These are phyloP conservation scores for Mola mola DNA, from an alignment of 2,113 vertebrate genomes.

Conservation along the genomic window DNA sequence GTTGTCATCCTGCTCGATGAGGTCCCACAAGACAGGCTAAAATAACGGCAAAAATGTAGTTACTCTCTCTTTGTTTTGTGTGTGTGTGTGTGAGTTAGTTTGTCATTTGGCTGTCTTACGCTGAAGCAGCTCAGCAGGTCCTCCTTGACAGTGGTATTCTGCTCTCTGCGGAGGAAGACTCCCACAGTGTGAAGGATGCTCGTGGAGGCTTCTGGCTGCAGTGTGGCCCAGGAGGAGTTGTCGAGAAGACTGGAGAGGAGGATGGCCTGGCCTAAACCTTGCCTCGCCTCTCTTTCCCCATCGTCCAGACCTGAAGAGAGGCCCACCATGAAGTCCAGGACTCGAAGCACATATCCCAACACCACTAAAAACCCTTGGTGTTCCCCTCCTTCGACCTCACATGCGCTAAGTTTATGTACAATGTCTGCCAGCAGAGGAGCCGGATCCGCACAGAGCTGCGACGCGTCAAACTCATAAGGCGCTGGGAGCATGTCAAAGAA, in stretches of 20 bases:
- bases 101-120: conserved; percentile 74
- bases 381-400: conserved; percentile 80
- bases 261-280: conserved; percentile 87
- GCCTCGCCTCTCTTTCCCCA: conserved; percentile 82
- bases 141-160: conserved; percentile 77
- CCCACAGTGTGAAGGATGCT: conserved; percentile 86
- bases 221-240: conserved; percentile 85
- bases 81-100: conserved; percentile 6
- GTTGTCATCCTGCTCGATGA: conserved; percentile 85
- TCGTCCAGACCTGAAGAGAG: conserved; percentile 80
- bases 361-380: conserved; percentile 78
- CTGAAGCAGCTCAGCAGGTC: conserved; percentile 91
- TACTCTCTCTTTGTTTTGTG: conserved; percentile 16
- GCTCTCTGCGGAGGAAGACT: conserved; percentile 83
- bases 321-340: conserved; percentile 86
- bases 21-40: conserved; percentile 88
- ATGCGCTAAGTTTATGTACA: conserved; percentile 81
- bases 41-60: conserved; percentile 33
- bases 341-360: conserved; percentile 84
- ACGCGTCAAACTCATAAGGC: conserved; percentile 79
- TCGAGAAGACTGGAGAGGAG: conserved; percentile 90
- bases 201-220: conserved; percentile 80
- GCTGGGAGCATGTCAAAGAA: conserved; percentile 85
- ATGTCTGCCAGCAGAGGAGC: conserved; percentile 81
- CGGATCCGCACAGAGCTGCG: conserved; percentile 84